Evolutionary conservation across 1,140 invertebrate species (phyloP).

Genomic region (Drosophila tani): DNA sequence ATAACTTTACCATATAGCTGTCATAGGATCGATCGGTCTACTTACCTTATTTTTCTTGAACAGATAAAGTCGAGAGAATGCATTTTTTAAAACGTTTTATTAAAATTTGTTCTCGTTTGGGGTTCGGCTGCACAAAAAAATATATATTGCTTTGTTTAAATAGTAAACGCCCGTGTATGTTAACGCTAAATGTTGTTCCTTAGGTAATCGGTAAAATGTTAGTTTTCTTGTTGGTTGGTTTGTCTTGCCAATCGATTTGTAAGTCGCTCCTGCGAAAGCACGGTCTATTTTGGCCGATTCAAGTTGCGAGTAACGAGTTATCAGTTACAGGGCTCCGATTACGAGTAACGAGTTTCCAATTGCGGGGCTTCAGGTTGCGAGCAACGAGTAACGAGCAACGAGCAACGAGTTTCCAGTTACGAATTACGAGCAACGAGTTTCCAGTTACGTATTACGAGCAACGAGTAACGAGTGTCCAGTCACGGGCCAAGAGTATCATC

Average conservation of each 20-base stretch:
- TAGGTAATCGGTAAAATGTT: slow-evolving; percentile 58
- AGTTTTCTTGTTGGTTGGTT: slow-evolving; percentile 20
- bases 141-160: slow-evolving; percentile 67
- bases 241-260: slow-evolving; percentile 11
- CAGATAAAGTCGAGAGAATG: not conserved
- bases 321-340: not conserved
- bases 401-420: not conserved
- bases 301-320: slow-evolving; percentile 1
- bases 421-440: not conserved
- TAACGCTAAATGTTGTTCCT: slow-evolving; percentile 59
- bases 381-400: not conserved
- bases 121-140: slow-evolving; percentile 72
- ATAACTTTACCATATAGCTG: no score
- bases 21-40: no score
- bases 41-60: no score
- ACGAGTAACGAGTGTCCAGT: not conserved
- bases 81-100: slow-evolving; percentile 78
- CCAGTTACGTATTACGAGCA: not conserved
- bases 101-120: slow-evolving; percentile 61
- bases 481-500: not conserved
- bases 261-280: slow-evolving; percentile 19
- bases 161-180: slow-evolving; percentile 56
- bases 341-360: not conserved
- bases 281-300: slow-evolving; percentile 8
- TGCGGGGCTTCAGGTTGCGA: not conserved